phyloP scores from a whole-genome alignment of 2,888 invertebrate genomes.

The Molorchus minor region DNA sequence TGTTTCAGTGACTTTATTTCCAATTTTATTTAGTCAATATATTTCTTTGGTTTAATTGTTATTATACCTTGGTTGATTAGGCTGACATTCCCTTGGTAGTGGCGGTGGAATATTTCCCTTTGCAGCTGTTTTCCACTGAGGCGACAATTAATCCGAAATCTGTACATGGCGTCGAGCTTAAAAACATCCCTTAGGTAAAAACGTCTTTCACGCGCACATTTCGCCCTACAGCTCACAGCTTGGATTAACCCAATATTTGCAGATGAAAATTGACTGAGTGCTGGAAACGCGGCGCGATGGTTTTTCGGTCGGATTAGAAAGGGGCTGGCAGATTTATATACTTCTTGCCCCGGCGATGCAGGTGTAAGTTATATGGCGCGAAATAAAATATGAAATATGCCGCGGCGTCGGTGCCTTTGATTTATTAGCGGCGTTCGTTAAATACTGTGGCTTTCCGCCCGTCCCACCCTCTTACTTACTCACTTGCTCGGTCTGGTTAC shows the following conservation, averaged over 20 bases:
- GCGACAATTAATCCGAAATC: too few species aligned
- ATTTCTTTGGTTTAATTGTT: too few species aligned
- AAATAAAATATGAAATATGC: conserved; percentile 62
- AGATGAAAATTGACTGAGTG: conserved; percentile 60
- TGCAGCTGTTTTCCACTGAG: too few species aligned
- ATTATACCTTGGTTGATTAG: too few species aligned
- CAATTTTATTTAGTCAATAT: too few species aligned
- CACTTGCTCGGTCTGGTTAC: conserved; percentile 10
- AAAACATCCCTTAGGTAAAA: background rate
- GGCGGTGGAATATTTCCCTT: too few species aligned
- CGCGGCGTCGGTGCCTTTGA: conserved; percentile 57
- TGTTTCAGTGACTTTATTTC: too few species aligned
- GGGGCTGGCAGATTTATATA: conserved; percentile 40
- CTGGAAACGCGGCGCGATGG: conserved; percentile 18
- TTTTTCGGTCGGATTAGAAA: conserved; percentile 22
- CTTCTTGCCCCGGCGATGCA: conserved; percentile 51
- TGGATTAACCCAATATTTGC: conserved; percentile 61
- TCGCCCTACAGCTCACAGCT: background rate
- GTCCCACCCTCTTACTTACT: too few species aligned
- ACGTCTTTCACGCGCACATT: background rate
- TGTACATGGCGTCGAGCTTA: too few species aligned
- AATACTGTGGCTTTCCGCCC: conserved; percentile 49
- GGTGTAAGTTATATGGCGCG: conserved; percentile 59
- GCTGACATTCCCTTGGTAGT: too few species aligned
- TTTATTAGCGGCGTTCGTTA: conserved; percentile 61